A percentile compares a stretch with the other conserved stretches of the same genome.
phyloP scores from a whole-genome alignment of 2,888 invertebrate species.

The Philaethria dido region DNA sequence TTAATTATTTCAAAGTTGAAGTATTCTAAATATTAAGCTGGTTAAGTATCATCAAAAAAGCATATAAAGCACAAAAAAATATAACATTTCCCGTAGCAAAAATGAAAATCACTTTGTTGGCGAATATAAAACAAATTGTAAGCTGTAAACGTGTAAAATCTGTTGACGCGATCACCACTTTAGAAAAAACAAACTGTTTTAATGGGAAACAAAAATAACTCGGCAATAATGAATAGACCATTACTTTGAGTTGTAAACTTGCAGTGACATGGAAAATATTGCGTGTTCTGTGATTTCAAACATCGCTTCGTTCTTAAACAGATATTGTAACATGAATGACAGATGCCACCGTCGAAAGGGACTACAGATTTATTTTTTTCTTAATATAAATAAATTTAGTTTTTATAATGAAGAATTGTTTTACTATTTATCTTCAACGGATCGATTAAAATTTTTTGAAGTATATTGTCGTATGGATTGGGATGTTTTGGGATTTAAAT shows the following conservation, averaged over 20 bases:
- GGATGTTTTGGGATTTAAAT: too few relatives aligned
- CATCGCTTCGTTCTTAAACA: background rate
- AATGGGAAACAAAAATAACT: constrained; percentile 64
- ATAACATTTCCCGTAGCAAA: background rate
- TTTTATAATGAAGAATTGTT: too few relatives aligned
- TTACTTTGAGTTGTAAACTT: constrained; percentile 61
- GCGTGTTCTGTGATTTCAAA: constrained; percentile 13
- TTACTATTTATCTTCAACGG: too few relatives aligned
- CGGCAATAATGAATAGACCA: constrained; percentile 58
- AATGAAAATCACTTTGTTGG: constrained; percentile 7
- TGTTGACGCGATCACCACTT: constrained; percentile 33
- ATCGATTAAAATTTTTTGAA: too few relatives aligned
- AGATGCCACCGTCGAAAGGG: background rate
- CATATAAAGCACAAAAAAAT: background rate
- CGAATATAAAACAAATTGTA: constrained; percentile 28
- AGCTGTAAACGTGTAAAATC: constrained; percentile 29
- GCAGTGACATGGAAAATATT: constrained; percentile 56
- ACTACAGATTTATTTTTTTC: background rate
- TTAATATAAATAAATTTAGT: background rate
- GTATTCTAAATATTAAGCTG: too few relatives aligned
- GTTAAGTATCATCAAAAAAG: background rate
- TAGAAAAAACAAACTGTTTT: constrained; percentile 55
- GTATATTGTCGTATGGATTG: too few relatives aligned
- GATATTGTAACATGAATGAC: constrained; percentile 1
- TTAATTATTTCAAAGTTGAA: too few relatives aligned